Evolutionary conservation across 1,140 invertebrate species (phyloP), one percentile per base, ranked within the genome.

Genomic region (Ericerus pela): DNA sequence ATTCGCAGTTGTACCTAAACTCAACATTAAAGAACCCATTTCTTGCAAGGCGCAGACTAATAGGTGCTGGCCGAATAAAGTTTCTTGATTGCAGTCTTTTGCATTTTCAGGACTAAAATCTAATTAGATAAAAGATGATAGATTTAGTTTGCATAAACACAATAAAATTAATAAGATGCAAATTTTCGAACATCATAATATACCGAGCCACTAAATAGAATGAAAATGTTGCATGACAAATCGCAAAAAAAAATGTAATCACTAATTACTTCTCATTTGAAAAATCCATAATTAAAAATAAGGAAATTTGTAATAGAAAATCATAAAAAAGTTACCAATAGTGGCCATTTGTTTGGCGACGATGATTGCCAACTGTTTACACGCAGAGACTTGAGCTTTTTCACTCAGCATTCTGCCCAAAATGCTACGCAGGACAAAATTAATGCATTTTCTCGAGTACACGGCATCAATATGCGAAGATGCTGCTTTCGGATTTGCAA

Each of bases 401-500:
- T 99, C 96, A 0, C 91, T 85, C 1, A 99, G 75, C 76, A 97
- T 82, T 67, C 87, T 85, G 5, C 95, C 94, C 29, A 98, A 76
- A 2, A 91, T 83, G 56, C 88, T 84, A 31, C 90, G 77, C 37
- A 98, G 73, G 64, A 99, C 94, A 67, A 96, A 99, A 66, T 86
- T 89, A 41, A 99, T 87, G 69, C 96, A 99, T 71, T 96, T 96
- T 59, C 96, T 76, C 0, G 93, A 96, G 70, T 96, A 96, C 2
- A 99, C 92, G 28, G 92, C 92, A 71, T 99, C 96, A 5, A 97
- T 88, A 67, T 98, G 94, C 0, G 90, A 90, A 11, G 85, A 86
- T 0, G 90, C 88, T 12, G 90, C 88, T 72, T 92, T 94, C 1
- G 91, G 90, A 74, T 89, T 90, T 0, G 88, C 85, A 16, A 59